phyloP scores from a whole-genome alignment of 2,888 invertebrate genomes.

The Peribatodes rhomboidaria region DNA sequence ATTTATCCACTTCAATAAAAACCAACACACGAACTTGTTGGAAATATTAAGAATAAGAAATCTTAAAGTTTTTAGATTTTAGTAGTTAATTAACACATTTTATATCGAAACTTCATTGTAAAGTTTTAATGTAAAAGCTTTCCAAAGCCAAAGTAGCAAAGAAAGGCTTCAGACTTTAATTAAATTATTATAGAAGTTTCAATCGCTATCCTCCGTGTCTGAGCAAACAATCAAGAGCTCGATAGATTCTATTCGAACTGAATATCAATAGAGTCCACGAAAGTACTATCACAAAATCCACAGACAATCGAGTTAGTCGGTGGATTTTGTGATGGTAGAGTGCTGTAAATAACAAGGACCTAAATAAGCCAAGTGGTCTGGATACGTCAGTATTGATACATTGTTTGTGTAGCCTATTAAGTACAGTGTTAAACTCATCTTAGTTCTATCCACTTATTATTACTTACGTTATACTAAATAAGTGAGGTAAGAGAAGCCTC shows the following conservation, averaged over 20 bases:
- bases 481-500: background rate
- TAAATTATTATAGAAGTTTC: conserved; percentile 31
- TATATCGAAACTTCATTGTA: too few relatives aligned
- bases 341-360: background rate
- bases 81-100: too few relatives aligned
- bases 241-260: conserved; percentile 17
- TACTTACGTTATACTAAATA: background rate
- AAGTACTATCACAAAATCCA: too few relatives aligned
- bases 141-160: background rate
- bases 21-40: background rate
- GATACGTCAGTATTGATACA: background rate
- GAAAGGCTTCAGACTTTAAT: conserved; percentile 23
- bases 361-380: background rate
- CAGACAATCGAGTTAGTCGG: conserved; percentile 4
- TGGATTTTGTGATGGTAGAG: conserved; percentile 16
- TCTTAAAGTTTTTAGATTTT: too few relatives aligned
- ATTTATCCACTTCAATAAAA: background rate
- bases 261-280: conserved; percentile 14
- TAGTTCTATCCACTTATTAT: background rate
- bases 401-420: background rate
- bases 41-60: too few relatives aligned
- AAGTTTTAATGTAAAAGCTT: background rate
- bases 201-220: conserved; percentile 25
- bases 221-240: conserved; percentile 29
- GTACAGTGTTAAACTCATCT: background rate